These are phyloP conservation scores for Melanotaenia pygmaea DNA, from an alignment of 2,797 vertebrate species.

Conservation along the genomic window DNA sequence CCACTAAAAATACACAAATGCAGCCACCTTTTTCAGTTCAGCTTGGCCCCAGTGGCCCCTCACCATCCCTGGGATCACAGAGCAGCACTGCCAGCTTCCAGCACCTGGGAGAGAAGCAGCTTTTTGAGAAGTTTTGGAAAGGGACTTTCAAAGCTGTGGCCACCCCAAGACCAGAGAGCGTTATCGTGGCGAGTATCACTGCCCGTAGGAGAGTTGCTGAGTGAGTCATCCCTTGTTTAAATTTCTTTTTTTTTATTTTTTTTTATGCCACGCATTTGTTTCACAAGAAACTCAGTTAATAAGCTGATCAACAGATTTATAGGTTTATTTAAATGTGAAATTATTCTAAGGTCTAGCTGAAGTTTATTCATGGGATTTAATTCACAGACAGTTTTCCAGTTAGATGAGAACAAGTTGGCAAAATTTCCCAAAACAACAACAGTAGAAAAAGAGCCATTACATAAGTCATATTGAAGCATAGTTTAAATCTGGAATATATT, in stretches of 20 bases:
- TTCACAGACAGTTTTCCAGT: background rate
- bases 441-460: too few relatives aligned
- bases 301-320: background rate
- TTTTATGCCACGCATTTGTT: background rate
- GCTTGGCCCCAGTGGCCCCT: conserved; percentile 68
- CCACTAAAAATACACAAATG: conserved; percentile 35
- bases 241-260: too few relatives aligned
- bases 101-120: conserved; percentile 92
- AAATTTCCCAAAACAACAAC: too few relatives aligned
- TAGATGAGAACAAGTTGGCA: too few relatives aligned
- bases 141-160: conserved; percentile 98
- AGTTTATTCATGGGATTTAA: background rate
- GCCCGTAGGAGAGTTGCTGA: conserved; percentile 86
- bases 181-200: conserved; percentile 94
- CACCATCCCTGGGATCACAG: conserved; percentile 33
- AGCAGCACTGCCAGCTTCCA: conserved; percentile 77
- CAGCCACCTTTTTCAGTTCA: conserved; percentile 71
- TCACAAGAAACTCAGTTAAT: background rate
- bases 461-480: too few relatives aligned
- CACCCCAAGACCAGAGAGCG: conserved; percentile 91
- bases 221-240: conserved; percentile 78
- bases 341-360: background rate
- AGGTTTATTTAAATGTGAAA: too few relatives aligned
- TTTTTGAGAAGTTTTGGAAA: conserved; percentile 98
- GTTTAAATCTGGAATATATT: background rate